A percentile compares a stretch with the other conserved stretches of the same genome.
These are phyloP conservation scores for Enhydra lutris DNA, from an alignment of 2,113 vertebrate species.

Conservation along the genomic window DNA sequence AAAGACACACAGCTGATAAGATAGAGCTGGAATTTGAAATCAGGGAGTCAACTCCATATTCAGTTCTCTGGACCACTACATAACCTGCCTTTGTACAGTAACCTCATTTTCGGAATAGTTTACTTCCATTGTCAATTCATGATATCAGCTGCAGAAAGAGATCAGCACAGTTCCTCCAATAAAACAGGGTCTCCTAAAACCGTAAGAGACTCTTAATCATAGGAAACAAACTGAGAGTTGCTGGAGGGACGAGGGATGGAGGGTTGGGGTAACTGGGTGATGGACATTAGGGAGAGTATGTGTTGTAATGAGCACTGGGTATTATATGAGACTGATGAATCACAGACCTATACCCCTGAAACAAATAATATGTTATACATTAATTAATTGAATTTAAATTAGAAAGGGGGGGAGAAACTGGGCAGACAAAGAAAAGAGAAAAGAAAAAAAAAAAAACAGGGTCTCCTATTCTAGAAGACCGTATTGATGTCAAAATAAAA, in stretches of 20 bases:
- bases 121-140: neutral
- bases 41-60: neutral
- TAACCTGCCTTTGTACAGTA: neutral
- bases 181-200: neutral
- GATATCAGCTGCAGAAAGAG: neutral
- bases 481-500: neutral
- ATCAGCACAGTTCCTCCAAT: neutral
- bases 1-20: neutral
- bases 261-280: neutral
- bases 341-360: neutral
- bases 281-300: neutral
- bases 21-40: neutral
- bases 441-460: neutral
- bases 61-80: neutral
- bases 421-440: neutral
- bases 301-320: neutral
- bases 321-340: neutral
- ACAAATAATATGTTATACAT: neutral
- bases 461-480: neutral
- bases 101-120: neutral
- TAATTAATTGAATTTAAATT: neutral
- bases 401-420: neutral
- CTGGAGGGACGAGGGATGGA: neutral
- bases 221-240: neutral
- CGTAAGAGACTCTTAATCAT: neutral